Percentiles rank a stretch among this genome's conserved stretches.
phyloP scores from a whole-genome alignment of 37 sponge, comb jelly and placozoan genomes.

The Mnemiopsis leidyi region DNA sequence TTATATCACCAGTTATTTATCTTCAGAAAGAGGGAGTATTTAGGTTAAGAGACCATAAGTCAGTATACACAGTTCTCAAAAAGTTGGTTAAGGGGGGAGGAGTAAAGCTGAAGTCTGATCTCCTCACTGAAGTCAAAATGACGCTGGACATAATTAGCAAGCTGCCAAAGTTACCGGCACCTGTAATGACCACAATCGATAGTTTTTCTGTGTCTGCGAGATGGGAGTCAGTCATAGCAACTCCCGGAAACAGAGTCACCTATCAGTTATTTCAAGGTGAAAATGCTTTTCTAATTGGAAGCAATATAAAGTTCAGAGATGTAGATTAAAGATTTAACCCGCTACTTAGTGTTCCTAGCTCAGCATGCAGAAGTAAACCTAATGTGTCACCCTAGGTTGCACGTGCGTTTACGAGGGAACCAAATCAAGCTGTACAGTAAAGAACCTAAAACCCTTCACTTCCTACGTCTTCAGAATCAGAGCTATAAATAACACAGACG shows the following conservation, averaged over 20 bases:
- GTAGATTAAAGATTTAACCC: too few relatives aligned
- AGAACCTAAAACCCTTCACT: conserved; percentile 59
- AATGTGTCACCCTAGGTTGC: conserved; percentile 56
- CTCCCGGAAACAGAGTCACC: neutral
- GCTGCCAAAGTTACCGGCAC: conserved; percentile 39
- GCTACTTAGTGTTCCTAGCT: too few relatives aligned
- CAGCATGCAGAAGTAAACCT: too few relatives aligned
- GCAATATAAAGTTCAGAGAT: too few relatives aligned
- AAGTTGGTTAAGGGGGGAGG: conserved; percentile 35
- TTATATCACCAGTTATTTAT: neutral
- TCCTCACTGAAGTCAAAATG: conserved; percentile 42
- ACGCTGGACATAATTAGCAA: conserved; percentile 36
- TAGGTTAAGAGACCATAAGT: conserved; percentile 44
- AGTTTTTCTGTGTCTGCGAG: conserved; percentile 9
- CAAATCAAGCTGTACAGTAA: neutral
- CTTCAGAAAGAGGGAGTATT: conserved; percentile 62
- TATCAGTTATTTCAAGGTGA: conserved; percentile 59
- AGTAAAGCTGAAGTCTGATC: conserved; percentile 5
- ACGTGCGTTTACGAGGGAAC: conserved; percentile 43
- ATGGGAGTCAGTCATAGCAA: conserved; percentile 36
- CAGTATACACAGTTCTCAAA: conserved; percentile 27
- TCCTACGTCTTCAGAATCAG: conserved; percentile 57
- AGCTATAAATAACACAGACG: conserved; percentile 18
- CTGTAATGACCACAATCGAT: conserved; percentile 32
- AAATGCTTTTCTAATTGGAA: too few relatives aligned